Evolutionary conservation across 2,113 vertebrate species (phyloP), one percentile per base, ranked within the genome.

Genomic region (Chauna torquata): DNA sequence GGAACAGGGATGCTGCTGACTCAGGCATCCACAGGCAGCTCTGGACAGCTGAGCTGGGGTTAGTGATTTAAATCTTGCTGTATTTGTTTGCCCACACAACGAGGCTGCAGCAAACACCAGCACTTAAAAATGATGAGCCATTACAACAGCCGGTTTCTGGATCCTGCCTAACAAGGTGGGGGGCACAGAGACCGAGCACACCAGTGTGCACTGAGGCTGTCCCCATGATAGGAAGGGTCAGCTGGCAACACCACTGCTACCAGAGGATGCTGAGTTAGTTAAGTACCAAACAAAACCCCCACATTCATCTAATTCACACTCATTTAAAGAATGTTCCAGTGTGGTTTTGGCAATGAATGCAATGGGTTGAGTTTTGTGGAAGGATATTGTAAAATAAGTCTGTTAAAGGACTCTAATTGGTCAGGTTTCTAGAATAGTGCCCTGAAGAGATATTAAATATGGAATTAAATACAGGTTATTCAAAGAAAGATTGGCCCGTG

Each of bases 391-490:
- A 79, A 88, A 93, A 50, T 1, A 0, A 61, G 27, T 55, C 38
- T 74, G 69, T 77, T 66, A 74, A 59, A 75, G 57, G n/a, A 68
- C 23, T 75, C 19, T 75, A 36, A 40, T 68, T 82, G 7, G 84
- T 65, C 69, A 87, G 27, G 6, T 40, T 85, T 94, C 91, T 76
- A 36, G 61, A 82, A 76, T 16, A 85, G 50, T 55, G 92, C 69
- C 61, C 83, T 84, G 47, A 96, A 91, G 34, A 95, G 22, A 30
- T 61, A 79, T 81, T 78, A 94, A 96, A 71, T 68, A 52, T 40
- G 81, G 72, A 93, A 84, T 78, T 91, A 87, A 89, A 71, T 77
- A 81, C 40, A 72, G 57, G 90, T 82, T 79, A 76, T 81, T 87
- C 70, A 86, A 57, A 91, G 49, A 28, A 79, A 44, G 2, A 69